phyloP scores from a whole-genome alignment of 2,797 vertebrate genomes.

The Champsocephalus esox region DNA sequence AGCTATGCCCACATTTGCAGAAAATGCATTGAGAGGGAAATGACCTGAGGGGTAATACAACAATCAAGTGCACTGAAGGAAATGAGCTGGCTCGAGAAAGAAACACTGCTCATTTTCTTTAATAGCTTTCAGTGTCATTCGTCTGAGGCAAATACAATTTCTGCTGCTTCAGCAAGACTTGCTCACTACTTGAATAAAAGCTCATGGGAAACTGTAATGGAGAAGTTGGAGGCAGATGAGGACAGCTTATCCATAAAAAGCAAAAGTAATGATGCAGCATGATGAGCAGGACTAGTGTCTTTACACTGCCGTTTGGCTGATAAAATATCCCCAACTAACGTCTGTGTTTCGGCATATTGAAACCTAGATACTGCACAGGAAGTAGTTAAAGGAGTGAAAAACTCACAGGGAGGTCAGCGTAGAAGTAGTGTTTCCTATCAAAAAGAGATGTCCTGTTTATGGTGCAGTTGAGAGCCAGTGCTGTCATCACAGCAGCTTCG shows the following conservation, averaged over 20 bases:
- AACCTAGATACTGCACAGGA: conserved; percentile 11
- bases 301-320: conserved; percentile 18
- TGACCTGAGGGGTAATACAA: conserved; percentile 52
- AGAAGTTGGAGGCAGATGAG: conserved; percentile 28
- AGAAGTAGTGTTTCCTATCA: conserved; percentile 99
- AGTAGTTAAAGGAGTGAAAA: conserved; percentile 1
- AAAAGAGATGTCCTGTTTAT: conserved; percentile 97
- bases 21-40: conserved; percentile 37
- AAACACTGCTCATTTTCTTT: conserved; percentile 48
- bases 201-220: conserved; percentile 27
- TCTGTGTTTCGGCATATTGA: background rate
- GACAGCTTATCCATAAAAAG: conserved; percentile 11
- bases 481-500: conserved; percentile 96
- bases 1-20: conserved; percentile 31
- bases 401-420: conserved; percentile 98
- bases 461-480: conserved; percentile 92
- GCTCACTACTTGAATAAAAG: conserved; percentile 54
- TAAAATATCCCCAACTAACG: background rate
- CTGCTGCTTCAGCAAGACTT: conserved; percentile 61
- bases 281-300: conserved; percentile 19
- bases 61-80: conserved; percentile 42
- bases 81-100: conserved; percentile 52
- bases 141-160: conserved; percentile 48
- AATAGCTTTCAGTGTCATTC: conserved; percentile 51
- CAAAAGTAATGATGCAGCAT: conserved; percentile 33